Base-by-base conservation (phyloP, 2,888 invertebrate genomes). In the Lasioglossum pauxillum region DNA sequence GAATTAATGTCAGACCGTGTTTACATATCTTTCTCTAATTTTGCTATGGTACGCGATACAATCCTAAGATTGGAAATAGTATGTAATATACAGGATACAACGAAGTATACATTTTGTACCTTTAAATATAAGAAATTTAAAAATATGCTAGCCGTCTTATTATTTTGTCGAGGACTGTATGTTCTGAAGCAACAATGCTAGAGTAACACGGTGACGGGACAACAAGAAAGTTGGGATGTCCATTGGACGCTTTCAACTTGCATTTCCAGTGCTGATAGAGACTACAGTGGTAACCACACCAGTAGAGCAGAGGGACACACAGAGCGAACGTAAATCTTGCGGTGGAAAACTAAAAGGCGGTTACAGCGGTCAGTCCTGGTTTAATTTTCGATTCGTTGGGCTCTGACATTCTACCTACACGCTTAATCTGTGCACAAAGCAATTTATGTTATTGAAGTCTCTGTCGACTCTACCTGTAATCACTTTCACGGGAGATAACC, bases 361-460 rank as follows among this genome's bases (percentile, higher is more conserved):
- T 84, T 73, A 76, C 64, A 31, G 80, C 31, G 69, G 69, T 83
- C 75, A 53, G 53, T 79, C 73, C 49, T 74, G 76, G 75, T 76
- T 75, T 83, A 88, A 87, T 89, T 92, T 91, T 87, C 87, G 83
- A 88, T 85, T 86, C 82, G 83, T 76, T 71, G 85, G 80, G 53
- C 53, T 76, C 78, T 75, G 78, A 83, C 80, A 74, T 76, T 44
- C 78, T 72, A 73, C 69, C 60, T 73, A 79, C 72, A 35, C 80
- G 83, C 81, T 92, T 84, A 90, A 92, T 89, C 85, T 80, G 74
- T 64, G 74, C 82, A 77, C 76, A 78, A 74, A 80, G 86, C 85
- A 90, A 92, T 92, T 91, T 91, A 84, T 87, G 88, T 91, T 89
- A 92, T 91, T 89, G 92, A 89, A 87, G 89, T 78, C 81, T 64